phyloP scores from a whole-genome alignment of 2,797 vertebrate species.

The Phalloptychus januarius region DNA sequence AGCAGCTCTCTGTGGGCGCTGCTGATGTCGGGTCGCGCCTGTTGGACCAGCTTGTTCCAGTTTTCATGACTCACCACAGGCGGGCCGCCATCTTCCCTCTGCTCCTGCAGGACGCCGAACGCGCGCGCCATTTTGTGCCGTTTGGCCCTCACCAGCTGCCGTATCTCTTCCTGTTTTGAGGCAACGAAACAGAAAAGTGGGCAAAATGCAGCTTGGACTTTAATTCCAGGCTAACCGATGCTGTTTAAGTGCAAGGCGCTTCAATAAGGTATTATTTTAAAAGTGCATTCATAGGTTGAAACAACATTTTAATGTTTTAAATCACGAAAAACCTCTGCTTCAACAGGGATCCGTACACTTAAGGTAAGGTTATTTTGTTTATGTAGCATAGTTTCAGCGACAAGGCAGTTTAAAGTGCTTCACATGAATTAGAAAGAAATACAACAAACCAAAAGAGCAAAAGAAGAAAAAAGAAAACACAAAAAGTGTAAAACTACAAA shows the following conservation, averaged over 20 bases:
- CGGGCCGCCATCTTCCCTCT: conserved; percentile 64
- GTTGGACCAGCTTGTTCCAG: conserved; percentile 85
- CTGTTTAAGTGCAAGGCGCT: background rate
- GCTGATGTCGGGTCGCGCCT: conserved; percentile 85
- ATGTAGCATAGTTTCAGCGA: too few species aligned
- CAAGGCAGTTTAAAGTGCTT: too few species aligned
- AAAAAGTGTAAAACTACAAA: too few species aligned
- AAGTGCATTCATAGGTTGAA: background rate
- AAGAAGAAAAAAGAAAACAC: too few species aligned
- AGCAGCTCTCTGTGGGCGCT: conserved; percentile 87
- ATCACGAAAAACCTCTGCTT: too few species aligned
- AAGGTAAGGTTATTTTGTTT: too few species aligned
- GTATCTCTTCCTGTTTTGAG: conserved; percentile 88
- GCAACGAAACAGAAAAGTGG: background rate
- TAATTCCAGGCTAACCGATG: background rate
- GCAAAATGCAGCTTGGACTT: background rate
- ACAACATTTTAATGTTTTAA: background rate
- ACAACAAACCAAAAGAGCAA: too few species aligned
- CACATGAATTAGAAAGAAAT: too few species aligned
- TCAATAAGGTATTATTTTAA: background rate
- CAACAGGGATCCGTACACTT: too few species aligned
- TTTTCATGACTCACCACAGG: conserved; percentile 79
- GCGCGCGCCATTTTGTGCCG: conserved; percentile 89
- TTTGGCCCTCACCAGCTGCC: conserved; percentile 89
- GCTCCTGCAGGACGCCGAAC: conserved; percentile 87